phyloP scores from a whole-genome alignment of 2,797 vertebrate genomes.

The Ispidina lecontei region DNA sequence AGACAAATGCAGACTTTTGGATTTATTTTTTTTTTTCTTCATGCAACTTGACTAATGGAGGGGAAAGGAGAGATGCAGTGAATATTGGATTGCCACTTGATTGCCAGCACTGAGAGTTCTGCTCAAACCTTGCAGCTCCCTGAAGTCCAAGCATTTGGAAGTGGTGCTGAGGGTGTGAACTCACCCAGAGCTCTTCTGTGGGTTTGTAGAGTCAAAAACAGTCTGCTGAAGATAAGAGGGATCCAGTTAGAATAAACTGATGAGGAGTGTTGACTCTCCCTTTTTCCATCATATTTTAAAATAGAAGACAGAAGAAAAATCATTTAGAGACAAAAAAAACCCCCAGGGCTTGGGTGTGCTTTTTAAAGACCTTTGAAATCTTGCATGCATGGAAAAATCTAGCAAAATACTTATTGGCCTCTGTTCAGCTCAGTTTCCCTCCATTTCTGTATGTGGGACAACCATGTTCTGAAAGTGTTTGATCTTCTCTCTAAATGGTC shows the following conservation, averaged over 20 bases:
- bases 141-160: background rate
- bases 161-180: background rate
- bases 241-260: background rate
- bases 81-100: background rate
- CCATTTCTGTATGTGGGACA: background rate
- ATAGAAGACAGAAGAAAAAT: background rate
- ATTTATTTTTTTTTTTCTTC: background rate
- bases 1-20: background rate
- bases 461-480: background rate
- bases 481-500: background rate
- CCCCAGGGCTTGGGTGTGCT: accelerated
- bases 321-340: background rate
- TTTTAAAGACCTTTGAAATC: background rate
- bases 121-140: background rate
- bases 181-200: background rate
- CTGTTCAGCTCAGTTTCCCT: background rate
- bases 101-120: background rate
- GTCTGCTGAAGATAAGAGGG: background rate
- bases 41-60: background rate
- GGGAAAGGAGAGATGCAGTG: background rate
- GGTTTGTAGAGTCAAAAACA: background rate
- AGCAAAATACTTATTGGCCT: background rate
- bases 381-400: accelerated
- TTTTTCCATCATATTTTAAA: background rate
- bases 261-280: background rate